Evolutionary conservation across 1,140 invertebrate species (phyloP).

Genomic region (Dreissena polymorpha): DNA sequence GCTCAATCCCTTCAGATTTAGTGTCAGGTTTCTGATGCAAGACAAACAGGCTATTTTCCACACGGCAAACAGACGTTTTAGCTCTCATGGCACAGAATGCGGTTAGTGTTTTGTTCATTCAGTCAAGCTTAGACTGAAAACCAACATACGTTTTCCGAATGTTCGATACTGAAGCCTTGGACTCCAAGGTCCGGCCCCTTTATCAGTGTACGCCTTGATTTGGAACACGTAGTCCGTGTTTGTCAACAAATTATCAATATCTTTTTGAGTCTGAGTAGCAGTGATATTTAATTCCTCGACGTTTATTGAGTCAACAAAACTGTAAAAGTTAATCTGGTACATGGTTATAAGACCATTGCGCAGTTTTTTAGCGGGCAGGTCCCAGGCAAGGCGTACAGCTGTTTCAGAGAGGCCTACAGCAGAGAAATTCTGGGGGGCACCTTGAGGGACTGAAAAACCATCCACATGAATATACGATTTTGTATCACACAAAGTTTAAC

Average conservation of each 20-base stretch:
- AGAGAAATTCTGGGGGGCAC: constrained; percentile 81
- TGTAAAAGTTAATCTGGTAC: constrained; percentile 96
- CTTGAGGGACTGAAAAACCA: constrained; percentile 75
- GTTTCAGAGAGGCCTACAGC: constrained; percentile 74
- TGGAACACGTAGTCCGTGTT: constrained; percentile 97
- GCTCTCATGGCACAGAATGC: no score
- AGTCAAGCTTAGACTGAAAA: constrained; percentile 19
- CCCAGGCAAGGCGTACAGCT: constrained; percentile 84
- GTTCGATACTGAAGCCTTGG: constrained; percentile 91
- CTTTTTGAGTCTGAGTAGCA: constrained; percentile 83
- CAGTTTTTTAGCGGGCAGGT: constrained; percentile 90
- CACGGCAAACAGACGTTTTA: no score
- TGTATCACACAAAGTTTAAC: no score
- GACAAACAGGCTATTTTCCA: no score
- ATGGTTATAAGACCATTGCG: constrained; percentile 95
- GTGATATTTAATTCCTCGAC: constrained; percentile 91
- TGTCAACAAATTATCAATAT: constrained; percentile 96
- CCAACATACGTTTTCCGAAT: constrained; percentile 79
- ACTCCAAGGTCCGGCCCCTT: constrained; percentile 94
- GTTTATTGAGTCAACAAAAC: constrained; percentile 91
- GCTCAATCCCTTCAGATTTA: no score
- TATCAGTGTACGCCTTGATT: constrained; percentile 93
- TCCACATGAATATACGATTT: background rate
- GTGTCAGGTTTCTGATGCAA: no score
- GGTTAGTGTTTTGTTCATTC: background rate